Evolutionary conservation across 2,888 invertebrate species (phyloP).

Genomic region (Coleophora deauratella): DNA sequence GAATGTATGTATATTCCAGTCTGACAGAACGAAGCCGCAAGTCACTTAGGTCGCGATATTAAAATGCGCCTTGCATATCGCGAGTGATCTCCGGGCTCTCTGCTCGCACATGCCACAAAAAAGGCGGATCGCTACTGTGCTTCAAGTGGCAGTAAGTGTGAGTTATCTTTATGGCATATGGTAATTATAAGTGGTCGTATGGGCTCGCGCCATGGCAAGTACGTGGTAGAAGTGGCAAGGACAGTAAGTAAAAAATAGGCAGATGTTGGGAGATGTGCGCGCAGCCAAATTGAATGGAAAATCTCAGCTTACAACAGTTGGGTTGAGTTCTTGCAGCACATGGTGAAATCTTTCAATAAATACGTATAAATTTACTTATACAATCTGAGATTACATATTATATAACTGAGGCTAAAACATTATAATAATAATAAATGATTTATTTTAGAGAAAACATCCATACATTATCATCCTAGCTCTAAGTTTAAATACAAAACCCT

Average conservation of each 20-base stretch:
- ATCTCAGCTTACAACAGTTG: constrained; percentile 20
- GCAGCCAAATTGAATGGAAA: constrained; percentile 44
- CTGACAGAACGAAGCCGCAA: constrained; percentile 36
- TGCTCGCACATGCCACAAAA: constrained; percentile 24
- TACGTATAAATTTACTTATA: no score
- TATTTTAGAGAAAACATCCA: no score
- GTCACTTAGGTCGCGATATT: constrained; percentile 33
- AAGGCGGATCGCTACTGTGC: constrained; percentile 27
- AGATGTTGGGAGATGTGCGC: constrained; percentile 32
- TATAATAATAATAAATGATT: no score
- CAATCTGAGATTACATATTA: no score
- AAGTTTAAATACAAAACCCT: no score
- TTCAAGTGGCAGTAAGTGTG: constrained; percentile 34
- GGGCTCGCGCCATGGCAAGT: constrained; percentile 43
- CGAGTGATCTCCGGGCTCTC: constrained; percentile 18
- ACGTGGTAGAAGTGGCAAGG: constrained; percentile 31
- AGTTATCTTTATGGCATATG: constrained; percentile 48
- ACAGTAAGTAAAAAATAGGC: constrained; percentile 36
- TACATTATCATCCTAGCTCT: no score
- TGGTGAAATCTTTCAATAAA: no score
- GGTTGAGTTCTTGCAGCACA: background rate
- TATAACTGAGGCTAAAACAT: no score
- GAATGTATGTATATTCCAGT: constrained; percentile 47
- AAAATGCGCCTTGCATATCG: constrained; percentile 35
- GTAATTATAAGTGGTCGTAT: constrained; percentile 27